Percentiles rank a stretch among this genome's conserved stretches.
Conservation (phyloP, 2,888 invertebrate species). For the Hypomecis atomaria region DNA sequence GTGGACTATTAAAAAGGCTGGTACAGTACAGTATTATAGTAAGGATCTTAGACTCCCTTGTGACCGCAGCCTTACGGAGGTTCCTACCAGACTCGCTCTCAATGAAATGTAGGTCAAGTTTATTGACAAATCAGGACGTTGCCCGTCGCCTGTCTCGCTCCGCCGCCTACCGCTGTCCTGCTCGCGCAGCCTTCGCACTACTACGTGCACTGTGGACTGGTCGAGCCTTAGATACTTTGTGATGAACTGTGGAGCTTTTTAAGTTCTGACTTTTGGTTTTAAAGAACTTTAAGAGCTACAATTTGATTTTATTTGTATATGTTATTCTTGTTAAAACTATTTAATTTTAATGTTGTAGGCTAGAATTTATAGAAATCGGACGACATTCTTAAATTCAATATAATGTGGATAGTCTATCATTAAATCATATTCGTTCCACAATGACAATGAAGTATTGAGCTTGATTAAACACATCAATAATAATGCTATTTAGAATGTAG, state of each 20-base stretch:
- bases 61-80: slow-evolving; percentile 54
- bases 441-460: too few relatives aligned
- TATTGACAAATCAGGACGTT: slow-evolving; percentile 83
- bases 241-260: not conserved
- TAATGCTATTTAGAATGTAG: too few relatives aligned
- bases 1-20: too few relatives aligned
- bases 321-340: too few relatives aligned
- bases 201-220: not conserved
- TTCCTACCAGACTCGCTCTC: slow-evolving; percentile 70
- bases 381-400: too few relatives aligned
- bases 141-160: slow-evolving; percentile 60
- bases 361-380: too few relatives aligned
- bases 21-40: not conserved
- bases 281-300: not conserved
- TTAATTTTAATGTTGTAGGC: too few relatives aligned
- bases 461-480: too few relatives aligned
- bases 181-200: slow-evolving; percentile 42
- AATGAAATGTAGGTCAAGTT: slow-evolving; percentile 83
- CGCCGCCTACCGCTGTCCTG: slow-evolving; percentile 40
- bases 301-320: too few relatives aligned
- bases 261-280: slow-evolving; percentile 1
- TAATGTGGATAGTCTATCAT: too few relatives aligned
- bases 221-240: not conserved
- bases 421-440: too few relatives aligned
- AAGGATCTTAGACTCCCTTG: slow-evolving; percentile 19